Base-by-base conservation (phyloP, 2,797 vertebrate genomes). In the Melanotaenia boesemani region DNA sequence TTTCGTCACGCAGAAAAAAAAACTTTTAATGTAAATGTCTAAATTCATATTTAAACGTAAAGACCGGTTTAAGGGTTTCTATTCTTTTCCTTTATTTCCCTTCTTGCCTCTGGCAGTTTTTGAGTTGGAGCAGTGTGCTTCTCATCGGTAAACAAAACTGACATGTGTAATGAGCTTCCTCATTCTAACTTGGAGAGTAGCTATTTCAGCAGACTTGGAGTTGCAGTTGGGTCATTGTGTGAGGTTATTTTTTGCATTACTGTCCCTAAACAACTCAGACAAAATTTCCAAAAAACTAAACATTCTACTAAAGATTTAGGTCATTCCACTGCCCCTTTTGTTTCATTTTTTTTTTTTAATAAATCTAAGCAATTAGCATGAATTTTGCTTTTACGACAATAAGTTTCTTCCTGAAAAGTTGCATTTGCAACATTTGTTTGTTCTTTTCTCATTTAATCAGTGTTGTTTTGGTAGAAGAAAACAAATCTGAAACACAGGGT, bases 141-240 rank as follows among this genome's bases (percentile, higher is more conserved):
- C 85, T 91, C 89, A 89, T 86, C 88, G 88, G 86, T 88, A 86
- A 89, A 72, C 76, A 86, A 83, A 89, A 85, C 66, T 86, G 87
- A 91, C 89, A 81, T n/a, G 84, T 79, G 64, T 90, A 91, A 89
- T 89, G 88, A 84, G 78, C 85, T 89, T 88, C 80, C 81, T 86
- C 86, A 83, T 87, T 91, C 90, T 77, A 82, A 77, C 63, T 54
- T 76, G 61, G 77, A 3, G 1, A 72, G 61, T 65, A 84, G 82
- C 81, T 74, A 79, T 90, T 89, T 83, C 80, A 76, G 85, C 75
- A 16, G 36, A 46, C 84, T n/a, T 52, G 16, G n/a, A 52, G 20
- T n/a, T 24, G 32, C 81, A 80, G 68, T 67, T 48, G 67, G 30
- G 79, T 74, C 62, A 3, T 54, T 24, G 64, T 74, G 67, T 59